These are phyloP conservation scores for Patella pellucida DNA, from an alignment of 2,888 invertebrate species.

Conservation along the genomic window DNA sequence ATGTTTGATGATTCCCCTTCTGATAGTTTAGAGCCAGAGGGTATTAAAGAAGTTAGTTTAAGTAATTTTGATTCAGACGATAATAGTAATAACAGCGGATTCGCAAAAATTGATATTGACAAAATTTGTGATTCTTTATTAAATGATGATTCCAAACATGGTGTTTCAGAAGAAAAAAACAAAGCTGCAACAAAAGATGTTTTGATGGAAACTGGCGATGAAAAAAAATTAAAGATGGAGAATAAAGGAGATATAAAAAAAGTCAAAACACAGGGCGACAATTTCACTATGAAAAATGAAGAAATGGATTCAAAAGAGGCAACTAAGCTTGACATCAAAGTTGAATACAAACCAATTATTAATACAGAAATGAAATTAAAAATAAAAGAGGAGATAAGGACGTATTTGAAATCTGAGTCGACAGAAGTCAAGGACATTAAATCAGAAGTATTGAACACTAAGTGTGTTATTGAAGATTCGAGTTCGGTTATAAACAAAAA, in stretches of 20 bases:
- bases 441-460: too few relatives aligned
- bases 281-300: too few relatives aligned
- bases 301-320: not conserved
- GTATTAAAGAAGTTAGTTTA: too few relatives aligned
- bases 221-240: not conserved
- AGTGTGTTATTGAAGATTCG: too few relatives aligned
- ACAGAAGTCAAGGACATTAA: too few relatives aligned
- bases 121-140: slow-evolving; percentile 1
- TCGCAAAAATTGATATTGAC: slow-evolving; percentile 1
- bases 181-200: not conserved
- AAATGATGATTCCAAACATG: not conserved
- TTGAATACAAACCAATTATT: too few relatives aligned
- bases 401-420: too few relatives aligned
- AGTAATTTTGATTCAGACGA: not conserved
- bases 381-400: too few relatives aligned
- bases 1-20: too few relatives aligned
- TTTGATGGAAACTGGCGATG: not conserved
- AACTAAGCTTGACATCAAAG: not conserved
- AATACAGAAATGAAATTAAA: too few relatives aligned
- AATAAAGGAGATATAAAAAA: not conserved
- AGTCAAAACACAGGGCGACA: too few relatives aligned
- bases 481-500: not conserved
- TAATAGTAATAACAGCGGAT: not conserved
- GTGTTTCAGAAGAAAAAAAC: not conserved
- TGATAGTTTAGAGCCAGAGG: too few relatives aligned